Evolutionary conservation across 2,888 invertebrate species (phyloP), one percentile per base, ranked within the genome.

Genomic region (Automeris io): DNA sequence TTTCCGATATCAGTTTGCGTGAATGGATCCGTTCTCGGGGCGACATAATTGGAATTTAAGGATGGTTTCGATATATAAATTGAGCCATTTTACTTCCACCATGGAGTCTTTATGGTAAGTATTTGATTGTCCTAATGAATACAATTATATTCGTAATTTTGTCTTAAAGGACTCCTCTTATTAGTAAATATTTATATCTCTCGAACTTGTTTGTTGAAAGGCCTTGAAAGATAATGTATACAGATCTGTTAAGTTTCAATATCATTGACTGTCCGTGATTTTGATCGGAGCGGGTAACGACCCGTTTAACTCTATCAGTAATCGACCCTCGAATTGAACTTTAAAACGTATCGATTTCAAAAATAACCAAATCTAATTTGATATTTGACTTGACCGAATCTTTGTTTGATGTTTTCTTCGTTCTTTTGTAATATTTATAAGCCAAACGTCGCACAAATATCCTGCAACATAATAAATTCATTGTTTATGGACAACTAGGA

Each of bases 21-120:
- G 60, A 63, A 60, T 60, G 57, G 54, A 53, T 43, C 41, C 47
- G 49, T 56, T 57, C 52, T 54, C 47, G 49, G 56, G 54, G 59
- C 57, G 41, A 75, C 77, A 53, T 76, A 65, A 70, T 49, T 54
- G 49, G 50, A 56, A 61, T 54, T 55, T 51, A 55, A 53, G 58
- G 61, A 69, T 70, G 63, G 57, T 55, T 60, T 49, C 51, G 47
- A 63, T 58, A 54, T 59, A 55, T 61, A 43, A 52, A 49, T 63
- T 61, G 54, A 56, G 58, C 49, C 60, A 57, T 58, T 61, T 61
- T 55, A 53, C 60, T 51, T 47, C 55, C 59, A 62, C 64, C 49
- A 78, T 81, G 79, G 75, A 75, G 70, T 60, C 58, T 62, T 70
- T 73, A 66, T 60, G 79, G 82, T 82, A 61, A 76, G 79, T 72